Evolutionary conservation across 2,113 vertebrate species (phyloP).

Genomic region (Thryonomys swinderianus): DNA sequence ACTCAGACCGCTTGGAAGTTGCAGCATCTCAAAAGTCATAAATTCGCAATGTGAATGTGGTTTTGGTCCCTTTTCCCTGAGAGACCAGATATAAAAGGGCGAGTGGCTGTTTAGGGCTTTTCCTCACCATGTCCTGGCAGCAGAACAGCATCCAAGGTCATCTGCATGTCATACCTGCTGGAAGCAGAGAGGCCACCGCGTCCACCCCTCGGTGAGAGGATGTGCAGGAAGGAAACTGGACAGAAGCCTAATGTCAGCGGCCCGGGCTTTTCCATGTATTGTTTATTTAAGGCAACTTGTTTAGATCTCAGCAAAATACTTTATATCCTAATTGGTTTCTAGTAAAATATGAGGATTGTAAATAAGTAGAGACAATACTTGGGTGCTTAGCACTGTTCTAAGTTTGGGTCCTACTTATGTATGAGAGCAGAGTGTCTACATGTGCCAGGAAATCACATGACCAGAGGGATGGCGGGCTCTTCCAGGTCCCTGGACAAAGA

Average conservation of each 20-base stretch:
- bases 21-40: not conserved
- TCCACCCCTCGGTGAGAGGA: constrained; percentile 54
- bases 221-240: constrained; percentile 70
- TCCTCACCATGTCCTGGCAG: not conserved
- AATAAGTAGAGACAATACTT: constrained; percentile 62
- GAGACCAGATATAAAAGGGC: not conserved
- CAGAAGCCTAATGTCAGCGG: constrained; percentile 37
- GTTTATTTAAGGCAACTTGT: constrained; percentile 63
- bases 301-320: constrained; percentile 63
- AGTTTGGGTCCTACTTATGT: constrained; percentile 43
- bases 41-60: not conserved
- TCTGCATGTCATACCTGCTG: constrained; percentile 56
- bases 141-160: constrained; percentile 40
- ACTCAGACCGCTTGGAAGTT: not conserved
- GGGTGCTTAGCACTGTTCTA: constrained; percentile 45
- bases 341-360: constrained; percentile 58
- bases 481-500: not conserved
- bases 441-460: constrained; percentile 35
- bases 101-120: not conserved
- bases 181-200: not conserved
- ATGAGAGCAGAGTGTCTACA: not conserved
- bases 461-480: not conserved
- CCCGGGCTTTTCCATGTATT: constrained; percentile 75
- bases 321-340: constrained; percentile 56
- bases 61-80: not conserved